Evolutionary conservation across 2,113 vertebrate genomes (phyloP).

Genomic region (Phycodurus eques): DNA sequence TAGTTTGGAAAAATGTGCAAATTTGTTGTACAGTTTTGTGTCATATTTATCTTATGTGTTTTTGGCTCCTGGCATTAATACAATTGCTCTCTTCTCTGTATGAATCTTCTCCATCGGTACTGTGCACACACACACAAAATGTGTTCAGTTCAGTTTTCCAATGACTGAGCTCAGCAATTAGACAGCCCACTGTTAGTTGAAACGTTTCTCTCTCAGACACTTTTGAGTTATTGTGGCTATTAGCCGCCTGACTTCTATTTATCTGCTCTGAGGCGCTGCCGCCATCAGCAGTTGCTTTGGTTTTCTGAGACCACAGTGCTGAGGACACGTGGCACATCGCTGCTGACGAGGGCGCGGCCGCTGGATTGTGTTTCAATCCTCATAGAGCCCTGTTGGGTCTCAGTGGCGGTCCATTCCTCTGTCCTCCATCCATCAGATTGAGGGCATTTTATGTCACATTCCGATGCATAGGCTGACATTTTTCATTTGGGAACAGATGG

Average conservation of each 20-base stretch:
- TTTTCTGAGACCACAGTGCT: slow-evolving; percentile 52
- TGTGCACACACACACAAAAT: slow-evolving; percentile 39
- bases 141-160: slow-evolving; percentile 73
- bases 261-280: slow-evolving; percentile 76
- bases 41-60: neutral
- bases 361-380: slow-evolving; percentile 61
- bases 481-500: slow-evolving; percentile 70
- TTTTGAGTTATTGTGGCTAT: slow-evolving; percentile 91
- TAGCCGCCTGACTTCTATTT: slow-evolving; percentile 88
- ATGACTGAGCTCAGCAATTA: slow-evolving; percentile 92
- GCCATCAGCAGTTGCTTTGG: slow-evolving; percentile 64
- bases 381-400: slow-evolving; percentile 73
- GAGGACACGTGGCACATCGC: slow-evolving; percentile 57
- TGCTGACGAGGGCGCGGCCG: slow-evolving; percentile 64
- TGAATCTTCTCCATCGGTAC: slow-evolving; percentile 6
- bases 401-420: slow-evolving; percentile 73
- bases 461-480: slow-evolving; percentile 67
- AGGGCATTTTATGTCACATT: slow-evolving; percentile 67
- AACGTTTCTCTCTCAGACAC: slow-evolving; percentile 82
- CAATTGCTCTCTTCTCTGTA: slow-evolving; percentile 18
- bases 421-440: slow-evolving; percentile 71
- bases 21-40: slow-evolving; percentile 6
- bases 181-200: slow-evolving; percentile 89
- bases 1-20: slow-evolving; percentile 14
- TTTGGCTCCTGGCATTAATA: slow-evolving; percentile 28